Percentiles rank a stretch among this genome's conserved stretches.
Conservation (phyloP, 2,888 invertebrate species). For the Dynastes maya region DNA sequence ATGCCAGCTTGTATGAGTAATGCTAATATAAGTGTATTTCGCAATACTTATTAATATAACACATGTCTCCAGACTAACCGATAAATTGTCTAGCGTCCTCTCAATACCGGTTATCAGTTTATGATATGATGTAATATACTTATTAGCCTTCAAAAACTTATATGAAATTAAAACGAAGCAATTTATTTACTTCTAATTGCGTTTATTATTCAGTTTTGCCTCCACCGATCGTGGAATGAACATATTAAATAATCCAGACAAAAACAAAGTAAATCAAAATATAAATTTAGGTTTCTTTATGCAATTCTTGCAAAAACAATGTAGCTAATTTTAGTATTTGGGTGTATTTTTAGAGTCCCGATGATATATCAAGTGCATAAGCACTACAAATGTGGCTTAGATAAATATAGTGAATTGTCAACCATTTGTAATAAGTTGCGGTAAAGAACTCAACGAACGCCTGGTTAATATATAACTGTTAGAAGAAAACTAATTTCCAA, state of each 20-base stretch:
- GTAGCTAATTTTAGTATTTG: neutral
- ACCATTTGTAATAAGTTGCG: no score
- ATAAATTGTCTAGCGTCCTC: slow-evolving; percentile 31
- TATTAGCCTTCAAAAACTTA: slow-evolving; percentile 14
- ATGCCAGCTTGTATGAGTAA: slow-evolving; percentile 33
- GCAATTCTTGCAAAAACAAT: neutral
- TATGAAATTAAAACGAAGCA: neutral
- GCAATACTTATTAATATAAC: slow-evolving; percentile 39
- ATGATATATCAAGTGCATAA: no score
- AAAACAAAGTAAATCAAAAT: neutral
- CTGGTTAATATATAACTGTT: no score
- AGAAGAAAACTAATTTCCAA: no score
- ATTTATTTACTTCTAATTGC: neutral
- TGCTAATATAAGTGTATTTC: slow-evolving; percentile 30
- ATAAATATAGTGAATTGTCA: no score
- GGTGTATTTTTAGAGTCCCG: neutral
- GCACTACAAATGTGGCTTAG: no score
- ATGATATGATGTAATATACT: slow-evolving; percentile 15
- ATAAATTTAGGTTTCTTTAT: neutral
- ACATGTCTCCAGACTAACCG: slow-evolving; percentile 38
- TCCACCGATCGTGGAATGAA: neutral
- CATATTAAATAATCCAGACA: neutral
- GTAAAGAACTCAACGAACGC: no score
- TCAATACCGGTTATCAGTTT: slow-evolving; percentile 32
- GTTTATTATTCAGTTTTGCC: neutral